These are phyloP conservation scores for Equus przewalskii DNA, from an alignment of 2,113 vertebrate genomes.

Conservation along the genomic window DNA sequence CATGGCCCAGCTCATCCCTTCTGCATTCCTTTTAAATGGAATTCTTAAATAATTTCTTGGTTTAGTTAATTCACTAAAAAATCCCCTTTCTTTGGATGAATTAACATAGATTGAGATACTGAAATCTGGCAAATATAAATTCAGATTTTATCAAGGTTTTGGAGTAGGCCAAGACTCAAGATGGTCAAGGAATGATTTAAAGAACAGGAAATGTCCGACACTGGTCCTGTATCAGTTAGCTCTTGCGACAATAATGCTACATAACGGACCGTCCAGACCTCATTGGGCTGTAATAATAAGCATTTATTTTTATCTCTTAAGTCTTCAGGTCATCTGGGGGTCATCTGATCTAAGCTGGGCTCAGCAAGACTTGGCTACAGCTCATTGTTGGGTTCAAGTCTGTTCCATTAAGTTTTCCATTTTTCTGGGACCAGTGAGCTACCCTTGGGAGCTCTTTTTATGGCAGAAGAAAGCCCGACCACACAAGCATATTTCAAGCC, in stretches of 20 bases:
- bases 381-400: too few relatives aligned
- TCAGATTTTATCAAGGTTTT: background rate
- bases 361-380: background rate
- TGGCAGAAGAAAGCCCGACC: background rate
- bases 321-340: background rate
- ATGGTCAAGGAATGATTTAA: background rate
- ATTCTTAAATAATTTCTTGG: background rate
- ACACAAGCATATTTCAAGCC: background rate
- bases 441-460: background rate
- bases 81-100: background rate
- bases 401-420: background rate
- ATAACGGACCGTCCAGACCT: background rate
- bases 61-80: background rate
- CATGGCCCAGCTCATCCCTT: background rate
- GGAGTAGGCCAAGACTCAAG: background rate
- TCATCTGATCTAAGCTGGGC: background rate
- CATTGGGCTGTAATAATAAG: background rate
- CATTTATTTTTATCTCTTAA: background rate
- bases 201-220: background rate
- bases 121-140: background rate
- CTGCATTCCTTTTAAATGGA: background rate
- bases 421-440: background rate
- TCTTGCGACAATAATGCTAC: background rate
- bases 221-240: background rate
- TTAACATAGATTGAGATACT: background rate